Conservation (phyloP, 2,797 vertebrate species). For the Phrynocephalus forsythii region DNA sequence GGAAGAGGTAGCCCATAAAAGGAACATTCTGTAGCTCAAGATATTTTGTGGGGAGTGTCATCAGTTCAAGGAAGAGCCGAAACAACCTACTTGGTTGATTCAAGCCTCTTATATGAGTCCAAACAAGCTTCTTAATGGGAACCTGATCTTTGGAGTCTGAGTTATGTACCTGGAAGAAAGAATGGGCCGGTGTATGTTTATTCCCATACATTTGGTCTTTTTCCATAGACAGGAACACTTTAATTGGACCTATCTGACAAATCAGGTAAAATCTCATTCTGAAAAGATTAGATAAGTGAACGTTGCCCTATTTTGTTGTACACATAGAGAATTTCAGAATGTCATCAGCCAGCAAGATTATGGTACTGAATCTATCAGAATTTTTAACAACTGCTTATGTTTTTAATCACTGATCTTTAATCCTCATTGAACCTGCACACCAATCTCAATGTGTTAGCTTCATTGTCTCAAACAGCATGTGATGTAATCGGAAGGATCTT, state of each 20-base stretch:
- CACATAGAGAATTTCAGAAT: neutral
- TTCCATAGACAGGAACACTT: neutral
- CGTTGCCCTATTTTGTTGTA: neutral
- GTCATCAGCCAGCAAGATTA: neutral
- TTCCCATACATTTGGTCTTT: neutral
- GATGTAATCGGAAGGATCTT: neutral
- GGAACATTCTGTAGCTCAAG: no score
- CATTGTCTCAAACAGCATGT: no score
- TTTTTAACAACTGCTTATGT: neutral
- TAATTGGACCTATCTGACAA: neutral
- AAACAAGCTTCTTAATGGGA: no score
- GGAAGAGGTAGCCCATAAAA: no score
- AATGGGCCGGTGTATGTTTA: neutral
- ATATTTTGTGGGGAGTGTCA: neutral
- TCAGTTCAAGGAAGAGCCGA: neutral
- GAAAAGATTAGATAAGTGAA: no score
- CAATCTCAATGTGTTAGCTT: neutral
- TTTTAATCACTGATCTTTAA: neutral
- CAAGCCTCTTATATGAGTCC: neutral
- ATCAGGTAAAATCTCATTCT: neutral
- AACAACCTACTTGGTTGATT: neutral
- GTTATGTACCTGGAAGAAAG: neutral
- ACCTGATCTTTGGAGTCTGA: neutral
- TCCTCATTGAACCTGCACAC: neutral
- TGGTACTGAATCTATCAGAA: neutral